Evolutionary conservation across 2,888 invertebrate species (phyloP).

Genomic region (Acronicta aceris): DNA sequence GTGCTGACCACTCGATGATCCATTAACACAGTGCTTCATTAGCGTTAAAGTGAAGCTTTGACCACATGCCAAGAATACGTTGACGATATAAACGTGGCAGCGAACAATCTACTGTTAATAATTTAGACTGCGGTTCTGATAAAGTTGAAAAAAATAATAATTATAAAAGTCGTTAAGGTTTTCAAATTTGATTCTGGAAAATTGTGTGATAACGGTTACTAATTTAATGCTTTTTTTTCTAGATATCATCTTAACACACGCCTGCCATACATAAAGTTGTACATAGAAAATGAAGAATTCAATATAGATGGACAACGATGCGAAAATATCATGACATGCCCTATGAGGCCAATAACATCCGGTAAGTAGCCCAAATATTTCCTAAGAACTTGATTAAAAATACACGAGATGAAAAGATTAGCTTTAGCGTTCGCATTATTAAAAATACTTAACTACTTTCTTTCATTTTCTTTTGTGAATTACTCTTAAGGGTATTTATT

Average conservation of each 20-base stretch:
- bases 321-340: slow-evolving; percentile 98
- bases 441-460: slow-evolving; percentile 14
- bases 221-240: slow-evolving; percentile 18
- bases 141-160: not conserved
- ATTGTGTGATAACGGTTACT: no score
- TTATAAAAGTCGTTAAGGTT: no score
- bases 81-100: slow-evolving; percentile 19
- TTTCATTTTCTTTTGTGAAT: slow-evolving; percentile 16
- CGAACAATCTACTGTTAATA: slow-evolving; percentile 1
- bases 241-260: slow-evolving; percentile 96
- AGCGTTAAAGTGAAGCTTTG: slow-evolving; percentile 21
- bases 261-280: slow-evolving; percentile 96
- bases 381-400: slow-evolving; percentile 28
- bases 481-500: not conserved
- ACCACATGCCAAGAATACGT: slow-evolving; percentile 18
- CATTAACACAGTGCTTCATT: slow-evolving; percentile 38
- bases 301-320: slow-evolving; percentile 98
- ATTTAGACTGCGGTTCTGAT: not conserved
- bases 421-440: not conserved
- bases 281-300: slow-evolving; percentile 97
- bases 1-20: slow-evolving; percentile 27
- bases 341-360: slow-evolving; percentile 96
- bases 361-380: slow-evolving; percentile 80
- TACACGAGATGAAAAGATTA: slow-evolving; percentile 19
- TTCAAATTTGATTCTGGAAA: not conserved